These are phyloP conservation scores for Euzetes globulus DNA, from an alignment of 2,888 invertebrate species.

Conservation along the genomic window DNA sequence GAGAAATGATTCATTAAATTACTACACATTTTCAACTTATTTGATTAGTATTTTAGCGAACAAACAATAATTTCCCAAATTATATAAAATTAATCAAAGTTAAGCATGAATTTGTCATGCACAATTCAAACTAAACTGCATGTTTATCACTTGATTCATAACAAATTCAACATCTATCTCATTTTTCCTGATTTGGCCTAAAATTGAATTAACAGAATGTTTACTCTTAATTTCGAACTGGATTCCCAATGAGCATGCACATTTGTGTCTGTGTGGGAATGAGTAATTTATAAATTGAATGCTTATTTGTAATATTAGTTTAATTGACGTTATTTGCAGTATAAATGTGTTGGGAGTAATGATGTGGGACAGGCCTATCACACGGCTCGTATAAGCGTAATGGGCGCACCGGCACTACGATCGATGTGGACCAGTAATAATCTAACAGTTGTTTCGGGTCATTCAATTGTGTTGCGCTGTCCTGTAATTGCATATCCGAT, in stretches of 20 bases:
- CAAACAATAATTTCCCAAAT: neutral
- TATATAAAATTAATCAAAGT: neutral
- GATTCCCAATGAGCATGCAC: too few relatives aligned
- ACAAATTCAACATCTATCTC: too few relatives aligned
- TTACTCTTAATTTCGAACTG: too few relatives aligned
- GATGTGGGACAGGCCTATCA: conserved; percentile 32
- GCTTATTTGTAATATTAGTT: too few relatives aligned
- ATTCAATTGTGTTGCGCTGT: conserved; percentile 66
- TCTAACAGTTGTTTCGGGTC: conserved; percentile 70
- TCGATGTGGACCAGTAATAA: conserved; percentile 51
- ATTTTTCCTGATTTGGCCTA: too few relatives aligned
- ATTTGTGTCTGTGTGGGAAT: too few relatives aligned
- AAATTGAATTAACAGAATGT: too few relatives aligned
- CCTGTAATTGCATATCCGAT: conserved; percentile 93
- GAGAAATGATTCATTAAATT: conserved; percentile 14
- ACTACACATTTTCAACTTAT: neutral
- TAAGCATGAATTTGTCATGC: too few relatives aligned
- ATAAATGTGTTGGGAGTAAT: conserved; percentile 35
- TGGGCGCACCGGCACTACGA: conserved; percentile 28
- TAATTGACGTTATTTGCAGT: neutral
- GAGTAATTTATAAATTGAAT: too few relatives aligned
- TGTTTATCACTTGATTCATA: too few relatives aligned
- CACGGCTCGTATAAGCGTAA: conserved; percentile 30
- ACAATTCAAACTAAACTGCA: too few relatives aligned
- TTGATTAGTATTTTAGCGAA: neutral